Evolutionary conservation across 2,888 invertebrate species (phyloP).

Genomic region (Caenorhabditis uteleia): DNA sequence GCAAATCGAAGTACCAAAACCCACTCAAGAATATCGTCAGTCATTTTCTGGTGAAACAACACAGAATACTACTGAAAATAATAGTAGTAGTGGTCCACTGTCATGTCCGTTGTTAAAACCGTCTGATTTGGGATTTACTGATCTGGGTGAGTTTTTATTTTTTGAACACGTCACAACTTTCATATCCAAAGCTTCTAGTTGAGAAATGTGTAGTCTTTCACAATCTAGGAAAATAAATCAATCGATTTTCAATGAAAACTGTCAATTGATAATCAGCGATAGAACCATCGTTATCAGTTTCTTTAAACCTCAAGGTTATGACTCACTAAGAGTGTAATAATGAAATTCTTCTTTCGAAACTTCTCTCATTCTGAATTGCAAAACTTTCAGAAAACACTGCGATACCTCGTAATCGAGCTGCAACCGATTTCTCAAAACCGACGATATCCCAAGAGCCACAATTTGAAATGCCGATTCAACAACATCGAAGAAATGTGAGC

Average conservation of each 20-base stretch:
- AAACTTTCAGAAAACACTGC: neutral
- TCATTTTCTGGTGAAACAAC: constrained; percentile 23
- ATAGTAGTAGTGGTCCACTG: constrained; percentile 11
- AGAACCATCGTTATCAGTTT: too few species aligned
- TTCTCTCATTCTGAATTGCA: neutral
- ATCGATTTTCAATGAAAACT: too few species aligned
- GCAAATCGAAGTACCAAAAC: neutral
- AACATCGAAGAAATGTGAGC: constrained; percentile 43
- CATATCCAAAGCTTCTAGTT: too few species aligned
- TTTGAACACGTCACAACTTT: too few species aligned
- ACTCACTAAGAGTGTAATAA: too few species aligned
- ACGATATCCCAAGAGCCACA: constrained; percentile 5
- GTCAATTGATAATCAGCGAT: neutral
- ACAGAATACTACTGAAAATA: neutral
- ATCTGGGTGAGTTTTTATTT: constrained; percentile 30
- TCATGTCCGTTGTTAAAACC: constrained; percentile 42
- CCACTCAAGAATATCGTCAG: constrained; percentile 5
- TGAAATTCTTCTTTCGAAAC: too few species aligned
- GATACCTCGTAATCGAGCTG: constrained; percentile 2
- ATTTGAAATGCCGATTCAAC: constrained; percentile 5
- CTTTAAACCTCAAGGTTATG: too few species aligned
- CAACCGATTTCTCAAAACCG: constrained; percentile 1
- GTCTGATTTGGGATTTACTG: constrained; percentile 44
- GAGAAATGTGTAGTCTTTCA: too few species aligned
- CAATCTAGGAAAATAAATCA: too few species aligned